Conservation (phyloP, 2,888 invertebrate species). For the Deilephila elpenor region DNA sequence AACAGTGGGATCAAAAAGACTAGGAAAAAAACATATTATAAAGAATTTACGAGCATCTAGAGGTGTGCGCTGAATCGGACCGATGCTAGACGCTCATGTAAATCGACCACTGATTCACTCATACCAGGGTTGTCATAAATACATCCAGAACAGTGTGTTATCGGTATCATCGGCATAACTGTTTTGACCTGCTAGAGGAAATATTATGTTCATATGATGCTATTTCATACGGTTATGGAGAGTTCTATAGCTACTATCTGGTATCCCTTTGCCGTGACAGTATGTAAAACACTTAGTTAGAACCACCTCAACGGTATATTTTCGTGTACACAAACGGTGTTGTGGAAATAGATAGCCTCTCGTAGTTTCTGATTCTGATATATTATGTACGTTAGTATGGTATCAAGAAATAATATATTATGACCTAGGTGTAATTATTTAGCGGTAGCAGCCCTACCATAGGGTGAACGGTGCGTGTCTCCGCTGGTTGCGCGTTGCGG, state of each 20-base stretch:
- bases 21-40: background rate
- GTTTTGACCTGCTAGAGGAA: background rate
- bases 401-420: no score
- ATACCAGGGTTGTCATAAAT: background rate
- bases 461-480: conserved; percentile 28
- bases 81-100: background rate
- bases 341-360: no score
- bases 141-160: background rate
- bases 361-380: no score
- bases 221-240: no score
- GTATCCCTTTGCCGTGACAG: no score
- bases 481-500: conserved; percentile 2
- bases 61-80: background rate
- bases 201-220: no score
- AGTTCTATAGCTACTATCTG: no score
- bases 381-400: no score
- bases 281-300: no score
- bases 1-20: background rate
- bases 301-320: no score
- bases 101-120: background rate
- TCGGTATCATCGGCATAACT: background rate
- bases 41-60: background rate
- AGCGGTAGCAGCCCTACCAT: background rate
- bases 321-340: no score
- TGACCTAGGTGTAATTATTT: no score